Evolutionary conservation across 2,113 vertebrate genomes (phyloP), one percentile per base, ranked within the genome.

Genomic region (Corythornis madagascariensis): DNA sequence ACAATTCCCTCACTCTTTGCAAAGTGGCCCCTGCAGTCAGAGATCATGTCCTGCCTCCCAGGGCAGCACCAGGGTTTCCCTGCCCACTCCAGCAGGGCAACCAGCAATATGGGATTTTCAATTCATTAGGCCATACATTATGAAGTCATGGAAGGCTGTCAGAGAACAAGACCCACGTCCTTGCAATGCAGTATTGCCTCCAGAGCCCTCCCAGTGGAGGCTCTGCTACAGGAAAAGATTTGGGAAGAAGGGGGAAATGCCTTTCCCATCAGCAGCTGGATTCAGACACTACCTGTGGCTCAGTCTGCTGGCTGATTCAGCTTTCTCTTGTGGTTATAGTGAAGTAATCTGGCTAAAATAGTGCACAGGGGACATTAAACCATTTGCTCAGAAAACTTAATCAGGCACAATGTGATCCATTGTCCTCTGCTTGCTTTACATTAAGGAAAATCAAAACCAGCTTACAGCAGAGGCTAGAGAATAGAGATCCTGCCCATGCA

Each of bases 401-500:
- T 87, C 79, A 92, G 52, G 13, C 33, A 86, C 43, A 79, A 22
- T 52, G 31, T 5, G 0, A 78, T 59, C 80, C 66, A 64, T 83
- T 91, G 85, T 94, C 45, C 47, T 84, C 75, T 81, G 47, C 55
- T 33, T 91, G 83, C 79, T 91, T 94, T 95, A 29, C 78, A 90
- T 74, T 80, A 65, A 71, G 31, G 57, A 64, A 87, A 97, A 95
- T 96, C 79, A 89, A 97, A 97, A 95, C 26, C 70, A 94, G 77
- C 47, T 86, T 83, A 61, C 20, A 48, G 33, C 59, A 92, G 65
- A 75, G 60, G 67, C 71, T 92, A 59, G 88, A 83, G 83, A 88
- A 76, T 3, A 71, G 90, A 84, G 77, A 66, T 52, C 64, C 70
- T 86, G 50, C 80, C 89, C n/a, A 13, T 42, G 38, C 48, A 85